phyloP scores from a whole-genome alignment of 2,797 vertebrate genomes.

The Neopelma chrysocephalum region DNA sequence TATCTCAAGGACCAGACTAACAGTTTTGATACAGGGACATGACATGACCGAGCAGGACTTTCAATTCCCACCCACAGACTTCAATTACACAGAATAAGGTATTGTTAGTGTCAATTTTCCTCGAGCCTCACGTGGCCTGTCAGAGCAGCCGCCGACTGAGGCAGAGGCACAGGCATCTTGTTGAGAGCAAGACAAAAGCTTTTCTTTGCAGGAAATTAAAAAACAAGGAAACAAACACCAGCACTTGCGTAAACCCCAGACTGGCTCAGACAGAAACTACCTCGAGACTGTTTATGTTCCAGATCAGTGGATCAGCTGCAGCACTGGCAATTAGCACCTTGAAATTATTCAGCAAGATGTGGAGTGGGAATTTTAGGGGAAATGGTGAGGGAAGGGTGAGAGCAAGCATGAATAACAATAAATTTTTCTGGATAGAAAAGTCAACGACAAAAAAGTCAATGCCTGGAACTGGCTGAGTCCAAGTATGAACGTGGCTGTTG shows the following conservation, averaged over 20 bases:
- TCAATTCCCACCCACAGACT: background rate
- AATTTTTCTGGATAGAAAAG: background rate
- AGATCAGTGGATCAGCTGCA: constrained; percentile 37
- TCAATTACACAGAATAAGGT: background rate
- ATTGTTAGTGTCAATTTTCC: background rate
- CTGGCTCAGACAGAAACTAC: constrained; percentile 49
- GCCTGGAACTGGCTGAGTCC: background rate
- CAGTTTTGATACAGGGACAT: background rate
- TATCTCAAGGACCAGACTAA: background rate
- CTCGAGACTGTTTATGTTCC: constrained; percentile 42
- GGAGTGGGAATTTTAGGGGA: background rate
- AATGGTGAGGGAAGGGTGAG: background rate
- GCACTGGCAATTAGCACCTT: constrained; percentile 59
- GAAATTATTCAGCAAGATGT: constrained; percentile 37
- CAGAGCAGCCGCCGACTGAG: background rate
- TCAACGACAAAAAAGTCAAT: background rate
- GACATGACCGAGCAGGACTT: background rate
- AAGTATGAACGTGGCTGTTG: background rate
- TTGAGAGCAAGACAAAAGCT: constrained; percentile 31
- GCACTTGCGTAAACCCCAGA: background rate
- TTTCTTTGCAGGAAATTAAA: constrained; percentile 56
- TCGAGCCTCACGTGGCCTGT: background rate
- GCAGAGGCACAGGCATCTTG: background rate
- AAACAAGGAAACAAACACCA: constrained; percentile 47
- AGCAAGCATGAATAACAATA: background rate